A percentile compares a stretch with the other conserved stretches of the same genome.
Evolutionary conservation across 2,113 vertebrate species (phyloP).

Genomic region (Colius striatus): DNA sequence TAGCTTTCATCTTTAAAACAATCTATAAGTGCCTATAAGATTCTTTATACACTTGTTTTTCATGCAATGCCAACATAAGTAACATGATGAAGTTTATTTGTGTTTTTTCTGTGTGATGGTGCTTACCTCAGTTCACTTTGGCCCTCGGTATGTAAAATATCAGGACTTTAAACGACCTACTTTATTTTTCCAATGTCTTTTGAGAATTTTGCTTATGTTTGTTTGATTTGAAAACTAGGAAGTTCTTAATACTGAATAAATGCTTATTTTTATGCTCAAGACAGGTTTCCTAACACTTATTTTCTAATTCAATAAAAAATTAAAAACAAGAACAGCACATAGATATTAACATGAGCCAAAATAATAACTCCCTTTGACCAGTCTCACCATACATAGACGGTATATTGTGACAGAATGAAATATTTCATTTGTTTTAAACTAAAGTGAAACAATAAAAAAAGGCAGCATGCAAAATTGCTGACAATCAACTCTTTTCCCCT

Average conservation of each 20-base stretch:
- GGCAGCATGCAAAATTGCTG: background rate
- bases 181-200: background rate
- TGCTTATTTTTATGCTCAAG: background rate
- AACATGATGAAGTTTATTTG: accelerated
- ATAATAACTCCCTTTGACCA: background rate
- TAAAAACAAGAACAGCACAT: background rate
- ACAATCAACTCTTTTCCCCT: background rate
- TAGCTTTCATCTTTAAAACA: background rate
- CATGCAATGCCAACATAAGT: background rate
- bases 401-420: background rate
- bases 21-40: background rate
- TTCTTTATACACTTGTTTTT: background rate
- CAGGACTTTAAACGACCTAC: background rate
- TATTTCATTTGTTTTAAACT: background rate
- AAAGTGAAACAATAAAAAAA: background rate
- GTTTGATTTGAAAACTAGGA: background rate
- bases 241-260: background rate
- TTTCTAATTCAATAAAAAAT: background rate
- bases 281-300: background rate
- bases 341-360: background rate
- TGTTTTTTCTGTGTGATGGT: background rate
- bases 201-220: background rate
- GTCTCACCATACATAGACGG: background rate
- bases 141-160: background rate
- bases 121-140: background rate